Evolutionary conservation across 2,113 vertebrate genomes (phyloP), one percentile per base, ranked within the genome.

Genomic region (Uria lomvia): DNA sequence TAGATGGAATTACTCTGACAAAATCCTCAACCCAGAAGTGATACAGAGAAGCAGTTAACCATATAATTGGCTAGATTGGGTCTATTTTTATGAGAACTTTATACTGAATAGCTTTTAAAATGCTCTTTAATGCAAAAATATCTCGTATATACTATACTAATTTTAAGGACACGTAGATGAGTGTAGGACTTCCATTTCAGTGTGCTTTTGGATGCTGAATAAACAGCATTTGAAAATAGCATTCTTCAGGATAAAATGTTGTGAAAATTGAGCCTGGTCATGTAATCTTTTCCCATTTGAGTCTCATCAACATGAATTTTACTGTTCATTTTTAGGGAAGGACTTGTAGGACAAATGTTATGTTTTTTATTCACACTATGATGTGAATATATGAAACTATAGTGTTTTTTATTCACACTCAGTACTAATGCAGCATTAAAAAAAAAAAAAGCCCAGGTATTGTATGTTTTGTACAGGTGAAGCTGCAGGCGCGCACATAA

Each of bases 391-490:
- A 45, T 45, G 45, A 45, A 45, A 45, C 45, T 45, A 19, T 45
- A 45, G 45, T 29, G 13, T 4, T 29, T 81, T 88, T 86, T 79
- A 29, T 63, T 67, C 42, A 27, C 6, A 11, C 32, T 87, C 47
- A n/a, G 15, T 34, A 43, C 21, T 23, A 59, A 68, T 18, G 50
- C 38, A 65, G 29, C 40, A 8, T 42, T 40, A 4, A 36, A 36
- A 4, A n/a, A n/a, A n/a, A n/a, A 36, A 26, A 23, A 7, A 40
- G 1, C 11, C 26, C 3, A 72, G 10, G 3, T 36, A 4, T 4
- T 23, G 13, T 21, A 6, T 40, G 47, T 34, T 71, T n/a, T 30
- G 17, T 63, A 12, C 26, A 40, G 24, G 14, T 67, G 59, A 16
- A 45, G 36, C 32, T 47, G 20, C 42, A 47, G 42, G 7, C 0